Conservation (phyloP, 2,113 vertebrate species). For the Lampris incognitus region DNA sequence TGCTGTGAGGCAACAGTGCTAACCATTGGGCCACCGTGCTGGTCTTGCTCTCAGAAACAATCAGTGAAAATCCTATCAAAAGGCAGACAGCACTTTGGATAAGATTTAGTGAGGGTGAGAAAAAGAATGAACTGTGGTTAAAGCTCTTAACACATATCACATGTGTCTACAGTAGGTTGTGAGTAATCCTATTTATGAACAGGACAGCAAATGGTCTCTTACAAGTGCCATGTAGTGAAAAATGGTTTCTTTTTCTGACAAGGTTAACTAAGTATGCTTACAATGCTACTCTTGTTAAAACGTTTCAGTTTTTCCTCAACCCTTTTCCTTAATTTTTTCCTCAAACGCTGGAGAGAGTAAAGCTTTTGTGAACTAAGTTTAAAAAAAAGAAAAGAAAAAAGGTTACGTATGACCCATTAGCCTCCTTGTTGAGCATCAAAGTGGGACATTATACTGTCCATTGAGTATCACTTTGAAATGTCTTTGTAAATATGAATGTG, state of each 20-base stretch:
- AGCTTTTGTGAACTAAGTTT: constrained; percentile 28
- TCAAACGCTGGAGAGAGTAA: constrained; percentile 6
- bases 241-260: neutral
- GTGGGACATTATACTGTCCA: constrained; percentile 44
- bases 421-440: constrained; percentile 43
- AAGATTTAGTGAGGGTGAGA: neutral
- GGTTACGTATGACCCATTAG: constrained; percentile 46
- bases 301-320: neutral
- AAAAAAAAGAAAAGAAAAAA: constrained; percentile 21
- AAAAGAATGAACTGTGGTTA: neutral
- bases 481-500: constrained; percentile 46
- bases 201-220: neutral
- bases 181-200: neutral
- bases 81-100: neutral
- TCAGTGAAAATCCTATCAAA: constrained; percentile 19
- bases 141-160: neutral
- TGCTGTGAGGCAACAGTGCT: too few species aligned
- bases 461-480: constrained; percentile 40
- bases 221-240: too few species aligned
- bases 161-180: neutral
- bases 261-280: neutral
- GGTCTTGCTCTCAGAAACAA: constrained; percentile 12
- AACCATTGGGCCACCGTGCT: too few species aligned
- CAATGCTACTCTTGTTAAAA: neutral
- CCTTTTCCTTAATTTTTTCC: constrained; percentile 16